Evolutionary conservation across 1,140 invertebrate species (phyloP), one percentile per base, ranked within the genome.

Genomic region (Sesamia nonagrioides): DNA sequence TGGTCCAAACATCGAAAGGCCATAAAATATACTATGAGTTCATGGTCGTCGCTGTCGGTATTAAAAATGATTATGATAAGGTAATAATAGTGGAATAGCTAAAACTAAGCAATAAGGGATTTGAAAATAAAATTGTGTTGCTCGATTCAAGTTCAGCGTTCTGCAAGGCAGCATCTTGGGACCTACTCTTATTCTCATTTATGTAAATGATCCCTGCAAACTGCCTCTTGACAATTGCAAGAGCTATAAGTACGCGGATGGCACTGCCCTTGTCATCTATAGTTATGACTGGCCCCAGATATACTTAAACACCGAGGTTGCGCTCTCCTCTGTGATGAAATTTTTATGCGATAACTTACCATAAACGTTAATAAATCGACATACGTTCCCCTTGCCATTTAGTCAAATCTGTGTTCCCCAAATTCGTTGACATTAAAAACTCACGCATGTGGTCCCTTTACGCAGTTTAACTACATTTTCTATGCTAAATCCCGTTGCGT

Each of bases 41-140:
- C 87, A 95, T 99, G 88, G 95, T 99, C 1, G 95, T 99, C 21
- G 97, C 98, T 37, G 95, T 97, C 48, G 98, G 98, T 9, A 86
- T 99, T 40, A 96, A 98, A 85, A 95, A 98, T 18, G 96, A 98
- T 91, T 99, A 97, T 95, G 94, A 98, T 71, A 96, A 97, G 95
- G 98, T 99, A 86, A 18, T 1, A 60, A 13, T 50, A 3, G 37
- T 27, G 27, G 27, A 27, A 27, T 3, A 27, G 27, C 27, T 27
- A 27, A 27, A 27, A 27, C 27, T 27, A 27, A 27, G 3, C 27
- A 27, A 27, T 27, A 27, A 27, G 3, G 3, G 27, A 27, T 27
- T 27, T 27, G 3, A 27, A 27, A 27, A 27, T n/a, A n/a, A n/a
- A n/a, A n/a, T n/a, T n/a, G n/a, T n/a, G n/a, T n/a, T n/a, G n/a